Evolutionary conservation across 37 sponge, comb jelly and placozoan species (phyloP).

Genomic region (Petrosia ficiformis): DNA sequence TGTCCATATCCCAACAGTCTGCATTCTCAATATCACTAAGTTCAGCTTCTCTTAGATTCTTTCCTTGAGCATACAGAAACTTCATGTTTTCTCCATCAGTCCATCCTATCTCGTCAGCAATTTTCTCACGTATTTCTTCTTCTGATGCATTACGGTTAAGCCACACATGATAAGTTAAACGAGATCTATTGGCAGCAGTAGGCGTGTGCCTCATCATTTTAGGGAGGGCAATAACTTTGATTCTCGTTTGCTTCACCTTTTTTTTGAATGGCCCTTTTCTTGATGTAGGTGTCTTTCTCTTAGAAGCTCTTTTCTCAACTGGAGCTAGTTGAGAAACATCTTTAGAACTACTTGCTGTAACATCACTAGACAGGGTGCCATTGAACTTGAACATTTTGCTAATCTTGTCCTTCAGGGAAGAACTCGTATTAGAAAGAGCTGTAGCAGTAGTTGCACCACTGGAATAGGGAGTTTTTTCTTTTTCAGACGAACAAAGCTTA

Average conservation of each 20-base stretch:
- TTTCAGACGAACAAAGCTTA: no score
- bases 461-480: no score
- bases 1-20: slow-evolving; percentile 23
- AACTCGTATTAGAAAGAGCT: no score
- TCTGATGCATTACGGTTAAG: neutral
- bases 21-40: slow-evolving; percentile 21
- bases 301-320: neutral
- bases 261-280: neutral
- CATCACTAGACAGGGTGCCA: no score
- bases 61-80: slow-evolving; percentile 30
- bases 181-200: neutral
- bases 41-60: neutral
- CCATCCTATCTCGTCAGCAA: neutral
- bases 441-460: no score
- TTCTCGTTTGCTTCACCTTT: slow-evolving; percentile 4
- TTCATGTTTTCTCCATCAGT: no score
- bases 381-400: no score
- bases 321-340: no score
- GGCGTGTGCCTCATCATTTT: neutral
- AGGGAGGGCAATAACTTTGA: neutral
- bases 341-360: no score
- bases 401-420: no score
- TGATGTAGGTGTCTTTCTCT: neutral
- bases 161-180: slow-evolving; percentile 7
- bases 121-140: neutral